Evolutionary conservation across 2,888 invertebrate genomes (phyloP), one percentile per base, ranked within the genome.

Genomic region (Andrena bucephala): DNA sequence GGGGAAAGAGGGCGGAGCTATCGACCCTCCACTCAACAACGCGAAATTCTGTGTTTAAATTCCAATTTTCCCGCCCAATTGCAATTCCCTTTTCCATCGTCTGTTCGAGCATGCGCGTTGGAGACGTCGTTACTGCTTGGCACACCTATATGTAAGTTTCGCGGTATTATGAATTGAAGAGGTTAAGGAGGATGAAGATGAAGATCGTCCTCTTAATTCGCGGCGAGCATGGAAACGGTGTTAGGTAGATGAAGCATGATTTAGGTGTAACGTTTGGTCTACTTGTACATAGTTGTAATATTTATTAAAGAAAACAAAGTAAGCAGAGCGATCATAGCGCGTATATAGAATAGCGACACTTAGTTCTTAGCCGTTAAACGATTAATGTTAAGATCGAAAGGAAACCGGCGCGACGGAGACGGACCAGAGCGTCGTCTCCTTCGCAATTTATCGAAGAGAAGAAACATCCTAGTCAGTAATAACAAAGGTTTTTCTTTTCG

Each of bases 281-380:
- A 85, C 27, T 84, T 94, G 94, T 94, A 94, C 89, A 94, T 94
- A 94, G 85, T 92, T 94, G 94, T 94, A 94, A 94, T 93, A 93
- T 94, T 93, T 94, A 94, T 94, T 92, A 87, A 91, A 90, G 50
- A 77, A 24, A 57, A 54, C 20, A 57, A 69, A 31, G 31, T 48
- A 66, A 57, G 42, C 63, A 52, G 89, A 88, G 77, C 73, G 88
- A 86, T 82, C 79, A 82, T 91, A 92, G 89, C 84, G 86, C 86
- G 57, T 57, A 63, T 90, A 89, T 76, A 63, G 77, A 73, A 80
- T 88, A 90, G 87, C 88, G 87, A 87, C 87, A 88, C 89, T 89
- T 90, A 91, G 91, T 50, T 90, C 89, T 57, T 89, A 88, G 85
- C 76, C 60, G 70, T 72, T 85, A 85, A 81, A 79, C 66, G 73